Conservation (phyloP, 2,797 vertebrate genomes). For the Catostomus latipinnis region DNA sequence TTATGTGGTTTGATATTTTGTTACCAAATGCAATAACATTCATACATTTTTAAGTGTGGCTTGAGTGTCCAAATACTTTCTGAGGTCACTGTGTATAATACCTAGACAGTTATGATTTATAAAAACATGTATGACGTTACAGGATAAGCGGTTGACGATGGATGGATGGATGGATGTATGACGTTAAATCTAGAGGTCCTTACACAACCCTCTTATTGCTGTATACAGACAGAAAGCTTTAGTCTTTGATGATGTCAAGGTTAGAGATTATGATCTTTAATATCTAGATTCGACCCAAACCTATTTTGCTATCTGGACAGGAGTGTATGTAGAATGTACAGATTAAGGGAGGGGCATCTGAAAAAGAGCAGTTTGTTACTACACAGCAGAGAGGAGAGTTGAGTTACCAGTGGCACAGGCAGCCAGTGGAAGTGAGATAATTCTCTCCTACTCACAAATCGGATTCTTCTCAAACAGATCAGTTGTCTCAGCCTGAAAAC, state of each 20-base stretch:
- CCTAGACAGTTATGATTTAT: not conserved
- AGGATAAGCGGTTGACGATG: too few species aligned
- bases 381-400: not conserved
- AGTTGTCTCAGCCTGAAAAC: slow-evolving; percentile 61
- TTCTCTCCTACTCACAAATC: slow-evolving; percentile 11
- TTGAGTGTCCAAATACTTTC: not conserved
- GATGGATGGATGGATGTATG: too few species aligned
- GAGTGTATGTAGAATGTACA: not conserved
- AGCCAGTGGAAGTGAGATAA: slow-evolving; percentile 15
- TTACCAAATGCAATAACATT: not conserved
- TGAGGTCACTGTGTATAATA: not conserved
- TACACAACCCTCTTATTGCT: not conserved
- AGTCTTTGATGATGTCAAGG: not conserved
- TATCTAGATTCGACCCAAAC: too few species aligned
- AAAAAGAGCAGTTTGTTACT: slow-evolving; percentile 21
- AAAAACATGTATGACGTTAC: not conserved
- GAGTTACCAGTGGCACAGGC: slow-evolving; percentile 1
- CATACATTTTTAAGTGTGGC: not conserved
- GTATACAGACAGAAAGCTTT: not conserved
- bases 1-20: not conserved
- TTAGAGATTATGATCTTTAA: not conserved
- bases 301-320: not conserved
- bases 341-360: slow-evolving; percentile 14
- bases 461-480: slow-evolving; percentile 53
- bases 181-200: not conserved